Base-by-base conservation (phyloP, 2,888 invertebrate genomes). In the Apodemia zela region DNA sequence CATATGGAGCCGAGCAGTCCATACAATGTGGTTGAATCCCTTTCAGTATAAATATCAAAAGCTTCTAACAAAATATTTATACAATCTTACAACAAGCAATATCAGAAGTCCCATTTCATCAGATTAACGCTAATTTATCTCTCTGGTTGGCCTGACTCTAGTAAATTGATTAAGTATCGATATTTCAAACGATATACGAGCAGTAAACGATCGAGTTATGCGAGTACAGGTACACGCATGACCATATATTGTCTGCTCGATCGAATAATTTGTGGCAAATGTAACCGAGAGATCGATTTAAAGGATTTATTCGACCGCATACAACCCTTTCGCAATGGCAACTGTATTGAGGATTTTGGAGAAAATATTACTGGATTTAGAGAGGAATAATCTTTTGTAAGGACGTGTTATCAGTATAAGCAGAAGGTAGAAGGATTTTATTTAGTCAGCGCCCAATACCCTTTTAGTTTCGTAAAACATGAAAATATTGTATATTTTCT, bases 291-390 rank as follows among this genome's bases (percentile, higher is more conserved):
- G 71, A 69, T 71, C 71, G 68, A 71, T 70, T 67, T 67, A 67
- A 71, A 66, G 67, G 72, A 73, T 73, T 72, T 72, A 73, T 72
- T 70, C 65, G 67, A 70, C 69, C 71, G 66, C 67, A 69, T 59
- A 59, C 63, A 47, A 63, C 65, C 66, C 65, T 67, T 67, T 63
- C 65, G 68, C 64, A 65, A 62, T 61, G 61, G 61, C 58, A 57
- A 59, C 64, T 29, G 49, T 38, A 61, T 51, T 59, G 47, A 63
- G 58, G 62, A 59, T 58, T 59, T 47, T 17, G 58, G 29, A n/a
- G 15, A 58, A 45, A 47, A 45, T 63, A 59, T 59, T 59, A 45
- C 45, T 49, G 62, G 59, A 21, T 21, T 54, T 54, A 21, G 54
- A 21, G 51, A 3, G 25, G 15, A 45, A 54, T 54, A 54, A 54